Evolutionary conservation across 2,797 vertebrate species (phyloP).

Genomic region (Hephaestus fuliginosus): DNA sequence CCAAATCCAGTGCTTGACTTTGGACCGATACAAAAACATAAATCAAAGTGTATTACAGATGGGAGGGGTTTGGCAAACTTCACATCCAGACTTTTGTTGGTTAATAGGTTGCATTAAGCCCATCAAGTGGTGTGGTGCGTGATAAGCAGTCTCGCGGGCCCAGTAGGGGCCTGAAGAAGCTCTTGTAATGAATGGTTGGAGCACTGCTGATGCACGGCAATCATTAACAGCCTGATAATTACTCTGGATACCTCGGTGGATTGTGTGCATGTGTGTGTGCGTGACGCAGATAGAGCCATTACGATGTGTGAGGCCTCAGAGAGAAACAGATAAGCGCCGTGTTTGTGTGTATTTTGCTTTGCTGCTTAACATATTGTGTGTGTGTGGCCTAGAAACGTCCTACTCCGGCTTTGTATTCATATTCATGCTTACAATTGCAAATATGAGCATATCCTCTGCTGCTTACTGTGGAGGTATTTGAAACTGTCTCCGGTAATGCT

Average conservation of each 20-base stretch:
- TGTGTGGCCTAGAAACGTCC: constrained; percentile 72
- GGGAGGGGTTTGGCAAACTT: constrained; percentile 69
- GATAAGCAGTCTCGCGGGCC: constrained; percentile 85
- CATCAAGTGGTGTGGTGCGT: constrained; percentile 86
- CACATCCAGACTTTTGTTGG: constrained; percentile 85
- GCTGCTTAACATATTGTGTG: constrained; percentile 54
- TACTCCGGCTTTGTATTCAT: constrained; percentile 59
- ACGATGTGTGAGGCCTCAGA: constrained; percentile 77
- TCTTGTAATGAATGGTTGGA: constrained; percentile 91
- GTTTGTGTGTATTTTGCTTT: constrained; percentile 68
- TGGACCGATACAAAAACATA: constrained; percentile 69
- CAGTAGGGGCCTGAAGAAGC: constrained; percentile 87
- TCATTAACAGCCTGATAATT: constrained; percentile 95
- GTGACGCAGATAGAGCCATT: constrained; percentile 77
- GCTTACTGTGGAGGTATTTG: constrained; percentile 54
- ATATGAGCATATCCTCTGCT: constrained; percentile 52
- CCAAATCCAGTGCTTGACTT: constrained; percentile 69
- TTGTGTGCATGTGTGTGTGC: constrained; percentile 59
- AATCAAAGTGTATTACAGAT: constrained; percentile 71
- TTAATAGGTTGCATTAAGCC: constrained; percentile 93
- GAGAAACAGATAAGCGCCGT: constrained; percentile 74
- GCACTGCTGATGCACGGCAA: constrained; percentile 87
- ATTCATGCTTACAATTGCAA: constrained; percentile 70
- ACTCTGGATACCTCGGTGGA: constrained; percentile 89
- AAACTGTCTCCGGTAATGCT: constrained; percentile 54